Percentiles rank a stretch among this genome's conserved stretches.
These are phyloP conservation scores for Brachyrhaphis roseni DNA, from an alignment of 2,797 vertebrate genomes.

Conservation along the genomic window DNA sequence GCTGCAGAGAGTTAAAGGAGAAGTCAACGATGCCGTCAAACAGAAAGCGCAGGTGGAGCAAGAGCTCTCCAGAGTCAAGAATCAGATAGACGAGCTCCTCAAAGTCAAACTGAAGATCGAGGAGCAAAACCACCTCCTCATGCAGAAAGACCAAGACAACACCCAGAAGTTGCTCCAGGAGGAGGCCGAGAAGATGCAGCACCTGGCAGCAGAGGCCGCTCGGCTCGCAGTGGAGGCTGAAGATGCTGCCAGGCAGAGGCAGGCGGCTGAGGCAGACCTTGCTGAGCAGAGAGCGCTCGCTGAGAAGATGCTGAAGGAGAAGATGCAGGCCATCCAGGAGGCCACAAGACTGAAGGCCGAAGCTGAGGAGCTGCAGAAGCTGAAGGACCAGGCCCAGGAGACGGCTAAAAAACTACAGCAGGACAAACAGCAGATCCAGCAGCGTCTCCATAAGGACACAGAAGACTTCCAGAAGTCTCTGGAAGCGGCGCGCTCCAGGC, in stretches of 20 bases:
- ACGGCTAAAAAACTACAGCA: slow-evolving; percentile 89
- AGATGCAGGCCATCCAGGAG: slow-evolving; percentile 95
- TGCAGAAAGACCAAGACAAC: slow-evolving; percentile 89
- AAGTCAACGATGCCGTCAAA: slow-evolving; percentile 86
- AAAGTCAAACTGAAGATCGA: slow-evolving; percentile 91
- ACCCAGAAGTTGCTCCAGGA: slow-evolving; percentile 89
- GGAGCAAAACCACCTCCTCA: slow-evolving; percentile 88
- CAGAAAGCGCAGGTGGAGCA: slow-evolving; percentile 92
- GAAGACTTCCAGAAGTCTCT: slow-evolving; percentile 92
- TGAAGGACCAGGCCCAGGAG: slow-evolving; percentile 91
- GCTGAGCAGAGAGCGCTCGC: slow-evolving; percentile 89
- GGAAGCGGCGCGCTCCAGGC: slow-evolving; percentile 88
- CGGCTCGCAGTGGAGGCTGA: slow-evolving; percentile 89
- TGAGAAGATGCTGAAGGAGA: slow-evolving; percentile 95
- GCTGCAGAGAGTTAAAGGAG: slow-evolving; percentile 91
- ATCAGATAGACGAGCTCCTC: slow-evolving; percentile 93
- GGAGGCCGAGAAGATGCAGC: slow-evolving; percentile 95
- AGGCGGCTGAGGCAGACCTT: slow-evolving; percentile 87
- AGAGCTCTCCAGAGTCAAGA: slow-evolving; percentile 88
- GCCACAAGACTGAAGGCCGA: slow-evolving; percentile 89
- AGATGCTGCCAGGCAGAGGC: slow-evolving; percentile 88
- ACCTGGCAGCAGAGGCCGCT: slow-evolving; percentile 91
- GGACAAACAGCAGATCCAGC: slow-evolving; percentile 92
- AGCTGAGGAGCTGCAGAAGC: slow-evolving; percentile 91
- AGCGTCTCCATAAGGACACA: slow-evolving; percentile 87